Percentiles rank a stretch among this genome's conserved stretches.
phyloP scores from a whole-genome alignment of 2,888 invertebrate species.

The Ophioninae sp. region DNA sequence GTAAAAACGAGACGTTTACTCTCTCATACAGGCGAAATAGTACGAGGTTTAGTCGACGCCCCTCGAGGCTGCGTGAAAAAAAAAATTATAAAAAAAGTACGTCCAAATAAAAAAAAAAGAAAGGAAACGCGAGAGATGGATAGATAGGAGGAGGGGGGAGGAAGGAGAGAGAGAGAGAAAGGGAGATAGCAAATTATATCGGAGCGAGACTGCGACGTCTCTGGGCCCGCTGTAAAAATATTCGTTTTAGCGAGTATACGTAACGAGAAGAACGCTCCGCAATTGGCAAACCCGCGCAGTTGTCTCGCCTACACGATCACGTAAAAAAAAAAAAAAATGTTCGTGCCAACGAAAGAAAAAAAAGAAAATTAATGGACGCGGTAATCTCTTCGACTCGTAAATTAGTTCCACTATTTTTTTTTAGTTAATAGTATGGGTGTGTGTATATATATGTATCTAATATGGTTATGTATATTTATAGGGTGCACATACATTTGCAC shows the following conservation, averaged over 20 bases:
- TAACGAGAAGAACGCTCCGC: slow-evolving; percentile 33
- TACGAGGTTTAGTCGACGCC: slow-evolving; percentile 7
- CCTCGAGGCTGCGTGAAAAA: background rate
- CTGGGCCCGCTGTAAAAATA: slow-evolving; percentile 53
- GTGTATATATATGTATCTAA: too few species aligned
- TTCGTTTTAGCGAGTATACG: slow-evolving; percentile 34
- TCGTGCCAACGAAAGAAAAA: background rate
- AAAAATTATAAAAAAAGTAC: background rate
- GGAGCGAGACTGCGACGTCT: slow-evolving; percentile 45
- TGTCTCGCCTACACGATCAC: slow-evolving; percentile 31
- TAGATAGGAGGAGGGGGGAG: background rate
- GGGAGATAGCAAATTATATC: background rate
- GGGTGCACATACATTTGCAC: too few species aligned
- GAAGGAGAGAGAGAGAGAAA: slow-evolving; percentile 25
- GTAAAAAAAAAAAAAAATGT: slow-evolving; percentile 5
- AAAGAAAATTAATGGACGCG: slow-evolving; percentile 3
- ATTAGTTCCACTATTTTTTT: background rate
- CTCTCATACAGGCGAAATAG: background rate
- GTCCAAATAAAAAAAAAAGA: background rate
- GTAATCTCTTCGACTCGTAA: background rate
- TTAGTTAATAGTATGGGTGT: background rate
- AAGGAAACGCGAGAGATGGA: background rate
- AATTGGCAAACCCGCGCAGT: slow-evolving; percentile 35
- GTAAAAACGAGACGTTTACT: background rate
- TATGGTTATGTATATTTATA: too few species aligned